Evolutionary conservation across 2,113 vertebrate genomes (phyloP), one percentile per base, ranked within the genome.

Genomic region (Melanocharis versteri): DNA sequence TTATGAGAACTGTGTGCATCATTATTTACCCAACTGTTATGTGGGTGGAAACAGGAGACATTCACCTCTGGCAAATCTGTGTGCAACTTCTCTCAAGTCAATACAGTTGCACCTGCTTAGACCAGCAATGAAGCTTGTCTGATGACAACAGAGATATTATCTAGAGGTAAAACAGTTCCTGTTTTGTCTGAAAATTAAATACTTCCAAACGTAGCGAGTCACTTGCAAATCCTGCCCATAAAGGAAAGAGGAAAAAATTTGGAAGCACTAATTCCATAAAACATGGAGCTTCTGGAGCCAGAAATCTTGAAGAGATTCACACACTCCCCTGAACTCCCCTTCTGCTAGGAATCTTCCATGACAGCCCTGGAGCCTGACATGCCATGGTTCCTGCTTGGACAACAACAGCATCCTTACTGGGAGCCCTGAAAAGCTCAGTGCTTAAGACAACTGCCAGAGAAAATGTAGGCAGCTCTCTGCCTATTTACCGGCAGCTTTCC

Each of bases 21-120:
- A 87, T 91, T 96, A 94, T 97, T 97, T 97, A 97, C 83, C 68
- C 94, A 97, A 69, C 33, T 81, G 72, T 83, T 86, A 87, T 44
- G 95, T 95, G 97, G 97, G 95, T 93, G 96, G 94, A 92, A 96
- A 93, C 22, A 81, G 45, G 79, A 95, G 93, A 90, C 40, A 5
- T 92, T 92, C 82, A 96, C 60, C 85, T 58, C 79, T 92, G 90
- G 92, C 79, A 86, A 96, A 51, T 86, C 51, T 21, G n/a, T 68
- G 44, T 68, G 88, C 53, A 89, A 62, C 71, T 68, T 60, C 77
- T 88, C 85, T 54, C 90, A 40, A 94, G 76, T 80, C 87, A 93
- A 75, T 39, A 69, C 13, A 83, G 9, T 75, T 95, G 72, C 93
- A 97, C 90, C 85, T 90, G 87, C 72, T 95, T 51, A 62, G 47